These are phyloP conservation scores for Muntiacus muntjak DNA, from an alignment of 2,113 vertebrate genomes.

Conservation along the genomic window DNA sequence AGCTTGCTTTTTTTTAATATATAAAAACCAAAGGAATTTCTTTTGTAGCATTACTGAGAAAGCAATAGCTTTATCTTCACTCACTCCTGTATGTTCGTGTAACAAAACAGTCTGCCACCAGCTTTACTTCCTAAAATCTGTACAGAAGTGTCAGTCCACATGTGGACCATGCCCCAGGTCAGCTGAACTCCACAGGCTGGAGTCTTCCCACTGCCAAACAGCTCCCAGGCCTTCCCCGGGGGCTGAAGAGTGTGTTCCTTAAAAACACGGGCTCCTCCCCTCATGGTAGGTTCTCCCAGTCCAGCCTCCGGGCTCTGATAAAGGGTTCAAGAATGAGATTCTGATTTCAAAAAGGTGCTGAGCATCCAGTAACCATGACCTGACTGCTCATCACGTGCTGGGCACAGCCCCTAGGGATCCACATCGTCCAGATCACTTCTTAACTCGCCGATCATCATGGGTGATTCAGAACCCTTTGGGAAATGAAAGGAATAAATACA, in stretches of 20 bases:
- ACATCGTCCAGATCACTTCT: slow-evolving; percentile 98
- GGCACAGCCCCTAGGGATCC: slow-evolving; percentile 84
- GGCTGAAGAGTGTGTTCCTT: slow-evolving; percentile 58
- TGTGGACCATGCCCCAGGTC: slow-evolving; percentile 38
- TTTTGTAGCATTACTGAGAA: slow-evolving; percentile 81
- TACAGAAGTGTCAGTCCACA: slow-evolving; percentile 60
- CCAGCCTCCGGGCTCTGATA: slow-evolving; percentile 62
- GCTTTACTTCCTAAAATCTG: slow-evolving; percentile 76
- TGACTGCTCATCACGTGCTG: slow-evolving; percentile 25
- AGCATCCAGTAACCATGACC: slow-evolving; percentile 25
- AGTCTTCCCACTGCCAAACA: slow-evolving; percentile 47
- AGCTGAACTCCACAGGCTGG: slow-evolving; percentile 45
- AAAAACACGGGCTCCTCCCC: slow-evolving; percentile 44
- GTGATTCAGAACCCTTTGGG: slow-evolving; percentile 93
- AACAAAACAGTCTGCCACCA: slow-evolving; percentile 77
- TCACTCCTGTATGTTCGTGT: slow-evolving; percentile 80
- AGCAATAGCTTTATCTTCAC: slow-evolving; percentile 82
- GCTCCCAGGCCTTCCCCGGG: slow-evolving; percentile 52
- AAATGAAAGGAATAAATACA: background rate
- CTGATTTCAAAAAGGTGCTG: slow-evolving; percentile 70
- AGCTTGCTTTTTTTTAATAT: slow-evolving; percentile 76
- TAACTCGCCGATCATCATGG: slow-evolving; percentile 97
- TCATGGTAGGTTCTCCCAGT: slow-evolving; percentile 34
- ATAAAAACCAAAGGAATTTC: slow-evolving; percentile 83
- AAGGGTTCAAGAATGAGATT: slow-evolving; percentile 63